These are phyloP conservation scores for Motacilla tschutschensis DNA, from an alignment of 2,113 vertebrate species.

Conservation along the genomic window DNA sequence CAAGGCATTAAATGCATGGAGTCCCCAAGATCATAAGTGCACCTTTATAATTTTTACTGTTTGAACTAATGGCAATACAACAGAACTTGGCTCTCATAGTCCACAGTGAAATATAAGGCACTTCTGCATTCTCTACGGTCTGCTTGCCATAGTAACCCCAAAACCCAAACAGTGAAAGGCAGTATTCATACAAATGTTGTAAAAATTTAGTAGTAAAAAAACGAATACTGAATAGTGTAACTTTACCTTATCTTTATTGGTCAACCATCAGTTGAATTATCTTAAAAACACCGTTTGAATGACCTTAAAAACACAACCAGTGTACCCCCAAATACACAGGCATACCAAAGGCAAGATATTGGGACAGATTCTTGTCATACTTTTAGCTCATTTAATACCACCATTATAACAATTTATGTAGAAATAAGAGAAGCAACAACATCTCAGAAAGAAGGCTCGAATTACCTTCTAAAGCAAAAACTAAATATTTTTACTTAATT, in stretches of 20 bases:
- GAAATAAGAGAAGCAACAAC: background rate
- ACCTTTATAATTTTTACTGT: background rate
- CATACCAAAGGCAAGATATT: background rate
- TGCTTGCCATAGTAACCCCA: background rate
- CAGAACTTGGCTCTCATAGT: background rate
- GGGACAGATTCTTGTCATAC: background rate
- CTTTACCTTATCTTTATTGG: background rate
- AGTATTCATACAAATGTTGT: background rate
- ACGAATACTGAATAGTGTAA: background rate
- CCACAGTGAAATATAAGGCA: background rate
- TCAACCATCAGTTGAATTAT: background rate
- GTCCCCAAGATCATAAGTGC: background rate
- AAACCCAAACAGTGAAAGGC: background rate
- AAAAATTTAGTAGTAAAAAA: background rate
- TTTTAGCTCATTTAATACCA: background rate
- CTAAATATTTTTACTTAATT: background rate
- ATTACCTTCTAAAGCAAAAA: background rate
- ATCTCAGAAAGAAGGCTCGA: background rate
- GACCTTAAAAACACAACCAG: background rate
- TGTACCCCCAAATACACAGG: background rate
- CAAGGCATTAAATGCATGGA: background rate
- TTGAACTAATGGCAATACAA: background rate
- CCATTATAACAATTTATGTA: background rate
- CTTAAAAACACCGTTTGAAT: background rate
- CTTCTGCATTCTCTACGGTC: background rate